Conservation (phyloP, 2,797 vertebrate species). For the Molothrus ater region DNA sequence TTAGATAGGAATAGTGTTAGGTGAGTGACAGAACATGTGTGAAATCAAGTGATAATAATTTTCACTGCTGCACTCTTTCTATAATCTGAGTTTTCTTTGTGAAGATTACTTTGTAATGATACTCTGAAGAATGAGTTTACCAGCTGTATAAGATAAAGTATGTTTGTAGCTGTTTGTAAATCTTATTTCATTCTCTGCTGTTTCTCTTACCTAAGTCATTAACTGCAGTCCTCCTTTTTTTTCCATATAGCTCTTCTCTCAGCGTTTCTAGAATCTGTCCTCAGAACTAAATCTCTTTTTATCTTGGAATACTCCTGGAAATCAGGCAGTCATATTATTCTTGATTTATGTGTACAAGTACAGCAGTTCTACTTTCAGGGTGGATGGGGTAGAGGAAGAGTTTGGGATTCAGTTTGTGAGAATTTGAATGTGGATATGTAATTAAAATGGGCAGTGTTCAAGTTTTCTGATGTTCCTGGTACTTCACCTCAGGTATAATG, state of each 20-base stretch:
- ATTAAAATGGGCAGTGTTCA: background rate
- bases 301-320: background rate
- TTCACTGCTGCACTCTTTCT: background rate
- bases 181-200: background rate
- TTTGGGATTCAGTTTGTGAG: background rate
- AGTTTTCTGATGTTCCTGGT: background rate
- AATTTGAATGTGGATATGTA: background rate
- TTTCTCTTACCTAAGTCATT: background rate
- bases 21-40: background rate
- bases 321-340: background rate
- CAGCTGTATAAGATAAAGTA: background rate
- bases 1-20: background rate
- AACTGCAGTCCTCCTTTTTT: background rate
- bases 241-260: background rate
- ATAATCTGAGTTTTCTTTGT: background rate
- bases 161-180: background rate
- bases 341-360: background rate
- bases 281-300: background rate
- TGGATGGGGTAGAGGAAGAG: background rate
- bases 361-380: background rate
- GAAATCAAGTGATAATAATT: background rate
- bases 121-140: background rate
- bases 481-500: background rate
- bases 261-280: background rate
- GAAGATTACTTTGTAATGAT: background rate